Percentiles rank a stretch among this genome's conserved stretches.
Evolutionary conservation across 2,113 vertebrate species (phyloP).

Genomic region (Coturnix japonica): DNA sequence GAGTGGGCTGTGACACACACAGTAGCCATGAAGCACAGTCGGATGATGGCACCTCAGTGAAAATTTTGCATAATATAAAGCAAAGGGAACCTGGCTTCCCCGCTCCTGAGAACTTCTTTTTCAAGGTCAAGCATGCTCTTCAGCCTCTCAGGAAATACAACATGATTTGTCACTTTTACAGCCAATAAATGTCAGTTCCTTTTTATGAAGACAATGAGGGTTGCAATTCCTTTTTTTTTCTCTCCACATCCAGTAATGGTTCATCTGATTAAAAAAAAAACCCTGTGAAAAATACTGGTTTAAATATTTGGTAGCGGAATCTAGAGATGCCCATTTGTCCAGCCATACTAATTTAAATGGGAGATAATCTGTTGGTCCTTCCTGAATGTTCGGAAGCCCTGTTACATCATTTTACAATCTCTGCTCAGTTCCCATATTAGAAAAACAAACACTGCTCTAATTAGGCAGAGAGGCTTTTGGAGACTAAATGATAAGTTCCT

Average conservation of each 20-base stretch:
- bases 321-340: background rate
- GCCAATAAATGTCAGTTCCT: background rate
- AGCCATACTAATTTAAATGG: background rate
- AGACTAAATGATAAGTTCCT: background rate
- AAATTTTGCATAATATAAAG: constrained; percentile 26
- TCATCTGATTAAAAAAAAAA: background rate
- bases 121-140: background rate
- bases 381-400: background rate
- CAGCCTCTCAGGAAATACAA: background rate
- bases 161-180: background rate
- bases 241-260: background rate
- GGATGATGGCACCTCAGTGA: background rate
- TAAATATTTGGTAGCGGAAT: background rate
- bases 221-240: background rate
- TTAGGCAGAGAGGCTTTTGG: background rate
- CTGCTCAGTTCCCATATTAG: background rate
- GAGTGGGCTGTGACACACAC: background rate
- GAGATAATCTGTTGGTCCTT: background rate
- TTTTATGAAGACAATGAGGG: background rate
- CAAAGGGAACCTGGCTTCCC: background rate
- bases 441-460: background rate
- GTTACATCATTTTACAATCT: background rate
- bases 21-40: background rate
- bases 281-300: background rate
- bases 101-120: background rate